These are phyloP conservation scores for Caenorhabditis sp. DNA, from an alignment of 2,888 invertebrate genomes.

Conservation along the genomic window DNA sequence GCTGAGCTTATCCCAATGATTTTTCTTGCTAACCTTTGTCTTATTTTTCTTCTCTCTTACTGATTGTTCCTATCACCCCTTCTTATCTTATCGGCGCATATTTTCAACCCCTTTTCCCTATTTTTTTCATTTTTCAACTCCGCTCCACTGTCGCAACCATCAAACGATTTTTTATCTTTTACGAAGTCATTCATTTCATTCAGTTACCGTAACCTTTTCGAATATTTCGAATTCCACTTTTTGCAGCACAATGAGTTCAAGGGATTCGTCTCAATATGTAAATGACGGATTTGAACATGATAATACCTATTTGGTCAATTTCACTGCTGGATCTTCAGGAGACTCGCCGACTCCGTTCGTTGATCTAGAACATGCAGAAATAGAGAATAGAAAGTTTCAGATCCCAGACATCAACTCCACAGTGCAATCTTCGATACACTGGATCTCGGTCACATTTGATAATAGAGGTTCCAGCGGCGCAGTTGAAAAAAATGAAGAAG, in stretches of 20 bases:
- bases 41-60: neutral
- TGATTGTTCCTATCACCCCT: conserved; percentile 8
- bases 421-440: conserved; percentile 43
- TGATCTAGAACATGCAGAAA: neutral
- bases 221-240: neutral
- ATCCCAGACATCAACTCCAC: conserved; percentile 12
- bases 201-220: conserved; percentile 17
- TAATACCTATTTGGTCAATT: conserved; percentile 51
- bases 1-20: too few relatives aligned
- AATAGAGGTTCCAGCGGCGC: conserved; percentile 74
- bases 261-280: conserved; percentile 13
- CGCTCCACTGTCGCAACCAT: conserved; percentile 6
- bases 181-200: neutral
- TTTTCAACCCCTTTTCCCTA: neutral
- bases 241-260: conserved; percentile 12
- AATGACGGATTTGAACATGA: conserved; percentile 54
- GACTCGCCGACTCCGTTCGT: conserved; percentile 26
- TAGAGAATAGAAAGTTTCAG: conserved; percentile 13
- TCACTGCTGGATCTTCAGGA: conserved; percentile 42
- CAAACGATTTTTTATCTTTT: conserved; percentile 33
- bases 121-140: conserved; percentile 22
- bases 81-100: conserved; percentile 32
- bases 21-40: neutral
- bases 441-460: conserved; percentile 52
- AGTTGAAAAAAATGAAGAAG: conserved; percentile 71